Percentiles rank a stretch among this genome's conserved stretches.
phyloP scores from a whole-genome alignment of 2,888 invertebrate genomes.

The Lathronympha strigana region DNA sequence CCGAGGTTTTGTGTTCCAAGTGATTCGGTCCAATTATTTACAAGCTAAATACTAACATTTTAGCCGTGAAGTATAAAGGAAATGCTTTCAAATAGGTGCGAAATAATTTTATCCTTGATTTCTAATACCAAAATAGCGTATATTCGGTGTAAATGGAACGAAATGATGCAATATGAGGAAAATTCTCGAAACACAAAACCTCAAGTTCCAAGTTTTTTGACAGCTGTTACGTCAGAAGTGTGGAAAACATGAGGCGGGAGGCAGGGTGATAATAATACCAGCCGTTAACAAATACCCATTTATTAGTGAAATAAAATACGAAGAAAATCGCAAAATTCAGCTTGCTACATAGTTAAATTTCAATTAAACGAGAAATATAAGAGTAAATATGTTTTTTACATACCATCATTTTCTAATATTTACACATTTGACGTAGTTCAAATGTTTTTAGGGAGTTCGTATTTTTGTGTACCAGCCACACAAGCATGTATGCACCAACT shows the following conservation, averaged over 20 bases:
- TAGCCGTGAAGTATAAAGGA: neutral
- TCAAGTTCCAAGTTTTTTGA: constrained; percentile 58
- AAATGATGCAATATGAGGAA: constrained; percentile 55
- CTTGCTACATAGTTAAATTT: neutral
- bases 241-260: constrained; percentile 53
- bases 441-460: constrained; percentile 45
- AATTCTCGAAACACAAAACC: constrained; percentile 77
- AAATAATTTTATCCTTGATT: neutral
- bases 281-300: constrained; percentile 46
- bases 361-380: neutral
- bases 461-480: constrained; percentile 50
- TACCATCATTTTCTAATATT: neutral
- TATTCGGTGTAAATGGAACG: constrained; percentile 41
- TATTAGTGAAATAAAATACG: constrained; percentile 29
- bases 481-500: constrained; percentile 55
- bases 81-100: neutral
- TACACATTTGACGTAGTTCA: neutral
- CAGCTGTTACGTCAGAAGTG: constrained; percentile 57
- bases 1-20: constrained; percentile 80
- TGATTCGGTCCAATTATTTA: constrained; percentile 60
- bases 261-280: constrained; percentile 59
- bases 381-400: neutral
- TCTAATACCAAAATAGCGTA: neutral
- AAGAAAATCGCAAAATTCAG: constrained; percentile 34
- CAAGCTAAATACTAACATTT: constrained; percentile 6